Base-by-base conservation (phyloP, 2,797 vertebrate species). In the Gallinago nigripennis region DNA sequence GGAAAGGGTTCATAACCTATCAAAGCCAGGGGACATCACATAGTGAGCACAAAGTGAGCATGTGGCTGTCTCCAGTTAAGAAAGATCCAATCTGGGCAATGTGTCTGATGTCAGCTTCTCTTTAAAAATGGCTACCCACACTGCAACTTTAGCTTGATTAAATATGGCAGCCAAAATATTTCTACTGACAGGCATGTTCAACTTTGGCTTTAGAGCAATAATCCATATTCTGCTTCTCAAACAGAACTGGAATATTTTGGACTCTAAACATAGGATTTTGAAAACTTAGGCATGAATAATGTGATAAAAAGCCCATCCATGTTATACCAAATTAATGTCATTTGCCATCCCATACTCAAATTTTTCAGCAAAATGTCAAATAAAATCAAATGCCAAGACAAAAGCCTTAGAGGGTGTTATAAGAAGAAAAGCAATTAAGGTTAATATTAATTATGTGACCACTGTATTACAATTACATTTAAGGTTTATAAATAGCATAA, bases 371-470 rank as follows among this genome's bases (percentile, higher is more conserved):
- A 94, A 93, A 83, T 45, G 21, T 83, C 78, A 89, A 92, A 93
- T 80, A 85, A 96, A 94, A 92, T 73, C 69, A 94, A 96, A 96
- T 75, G 60, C 27, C 51, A 93, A 91, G 82, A 86, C 56, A 79
- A 71, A 84, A 96, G 53, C 63, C 43, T 57, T 72, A 82, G 71
- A 96, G 25, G 15, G 19, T 60, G 39, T 50, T 76, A 86, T 88
- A 25, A 91, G 18, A 70, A 76, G 33, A 90, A 82, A 88, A 73
- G 25, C 20, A 85, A 83, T 31, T 82, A 79, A 86, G 41, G 23
- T 68, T 82, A 82, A 31, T 37, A 87, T 48, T 87, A 77, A 61
- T 83, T 41, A 84, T 43, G 69, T 69, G 4, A 60, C 45, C 75
- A 72, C 21, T 79, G 18, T 27, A 75, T 87, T 78, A 82, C 33